Evolutionary conservation across 2,113 vertebrate species (phyloP).

Genomic region (Salvelinus namaycush): DNA sequence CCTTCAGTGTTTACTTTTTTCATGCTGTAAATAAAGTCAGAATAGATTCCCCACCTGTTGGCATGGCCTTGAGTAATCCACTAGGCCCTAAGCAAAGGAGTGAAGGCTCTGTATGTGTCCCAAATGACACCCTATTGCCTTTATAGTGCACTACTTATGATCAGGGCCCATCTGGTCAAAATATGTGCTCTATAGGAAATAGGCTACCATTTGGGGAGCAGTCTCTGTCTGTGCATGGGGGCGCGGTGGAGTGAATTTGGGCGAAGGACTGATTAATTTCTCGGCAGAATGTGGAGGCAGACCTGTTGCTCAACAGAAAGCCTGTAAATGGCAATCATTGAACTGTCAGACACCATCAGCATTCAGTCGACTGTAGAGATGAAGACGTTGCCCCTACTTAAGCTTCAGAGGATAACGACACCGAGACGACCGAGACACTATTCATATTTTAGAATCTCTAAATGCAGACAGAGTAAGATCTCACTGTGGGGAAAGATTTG

Average conservation of each 20-base stretch:
- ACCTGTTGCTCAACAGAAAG: conserved; percentile 24
- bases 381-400: conserved; percentile 20
- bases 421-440: background rate
- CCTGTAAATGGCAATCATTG: conserved; percentile 25
- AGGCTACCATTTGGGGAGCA: background rate
- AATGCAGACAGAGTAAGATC: background rate
- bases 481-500: conserved; percentile 6
- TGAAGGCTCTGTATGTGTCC: too few relatives aligned
- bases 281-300: conserved; percentile 2
- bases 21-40: background rate
- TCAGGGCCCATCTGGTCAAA: background rate
- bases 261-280: conserved; percentile 22
- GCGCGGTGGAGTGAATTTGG: background rate
- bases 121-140: too few relatives aligned
- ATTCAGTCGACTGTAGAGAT: conserved; percentile 23
- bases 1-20: background rate
- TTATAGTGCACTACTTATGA: background rate
- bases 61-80: background rate
- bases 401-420: conserved; percentile 21
- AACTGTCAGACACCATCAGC: conserved; percentile 31
- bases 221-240: background rate
- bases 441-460: background rate
- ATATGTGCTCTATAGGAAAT: too few relatives aligned
- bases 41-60: background rate
- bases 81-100: too few relatives aligned